Evolutionary conservation across 1,140 invertebrate genomes (phyloP).

Genomic region (Drosophila ogumai): DNA sequence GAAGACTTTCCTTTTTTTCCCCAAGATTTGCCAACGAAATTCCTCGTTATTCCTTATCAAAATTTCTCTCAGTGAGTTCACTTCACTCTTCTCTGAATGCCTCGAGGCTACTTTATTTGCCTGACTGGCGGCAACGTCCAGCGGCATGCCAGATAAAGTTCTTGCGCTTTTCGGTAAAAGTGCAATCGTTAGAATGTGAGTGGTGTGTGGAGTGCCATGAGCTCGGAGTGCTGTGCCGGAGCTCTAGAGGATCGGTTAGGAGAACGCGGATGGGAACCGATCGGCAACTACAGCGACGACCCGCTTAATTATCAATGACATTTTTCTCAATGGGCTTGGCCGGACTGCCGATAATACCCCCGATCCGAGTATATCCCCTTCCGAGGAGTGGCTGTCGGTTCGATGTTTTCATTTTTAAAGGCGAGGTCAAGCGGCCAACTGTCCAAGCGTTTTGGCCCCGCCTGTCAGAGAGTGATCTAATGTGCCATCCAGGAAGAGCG

Average conservation of each 20-base stretch:
- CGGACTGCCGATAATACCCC: constrained; percentile 47
- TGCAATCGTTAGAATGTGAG: constrained; percentile 80
- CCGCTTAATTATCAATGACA: constrained; percentile 82
- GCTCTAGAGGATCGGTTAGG: constrained; percentile 7
- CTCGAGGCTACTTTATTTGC: constrained; percentile 57
- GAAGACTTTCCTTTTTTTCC: not conserved
- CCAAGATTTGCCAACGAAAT: no score
- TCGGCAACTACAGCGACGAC: constrained; percentile 49
- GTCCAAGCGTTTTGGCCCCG: constrained; percentile 16
- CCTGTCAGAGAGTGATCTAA: constrained; percentile 69
- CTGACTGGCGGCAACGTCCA: constrained; percentile 57
- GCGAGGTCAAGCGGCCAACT: constrained; percentile 61
- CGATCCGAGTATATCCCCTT: constrained; percentile 4
- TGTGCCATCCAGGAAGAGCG: constrained; percentile 69
- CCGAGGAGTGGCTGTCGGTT: constrained; percentile 26
- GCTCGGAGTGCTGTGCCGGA: not conserved
- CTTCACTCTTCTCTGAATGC: constrained; percentile 25
- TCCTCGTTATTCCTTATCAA: no score
- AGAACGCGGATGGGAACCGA: constrained; percentile 30
- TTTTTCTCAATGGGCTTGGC: constrained; percentile 72
- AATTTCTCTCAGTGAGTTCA: constrained; percentile 25
- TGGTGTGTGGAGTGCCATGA: constrained; percentile 20
- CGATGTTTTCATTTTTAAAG: constrained; percentile 54
- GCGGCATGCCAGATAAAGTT: constrained; percentile 77
- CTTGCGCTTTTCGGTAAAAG: constrained; percentile 78